These are phyloP conservation scores for Atta colombica DNA, from an alignment of 1,140 invertebrate species.

Conservation along the genomic window DNA sequence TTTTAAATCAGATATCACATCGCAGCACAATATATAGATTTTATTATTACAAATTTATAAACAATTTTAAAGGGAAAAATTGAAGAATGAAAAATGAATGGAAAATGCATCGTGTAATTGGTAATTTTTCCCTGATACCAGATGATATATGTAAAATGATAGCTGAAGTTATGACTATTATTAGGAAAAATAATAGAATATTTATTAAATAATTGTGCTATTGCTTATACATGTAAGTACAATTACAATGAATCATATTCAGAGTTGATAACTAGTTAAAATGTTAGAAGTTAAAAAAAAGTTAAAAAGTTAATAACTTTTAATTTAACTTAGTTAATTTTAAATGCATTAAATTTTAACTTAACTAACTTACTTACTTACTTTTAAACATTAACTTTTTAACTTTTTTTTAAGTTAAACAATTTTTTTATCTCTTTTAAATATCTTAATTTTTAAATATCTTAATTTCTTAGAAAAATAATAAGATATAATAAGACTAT, in stretches of 20 bases:
- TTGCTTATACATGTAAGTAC: constrained; percentile 93
- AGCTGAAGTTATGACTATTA: constrained; percentile 92
- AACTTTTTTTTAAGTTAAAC: no score
- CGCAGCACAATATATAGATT: background rate
- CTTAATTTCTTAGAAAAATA: no score
- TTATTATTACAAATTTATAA: constrained; percentile 18
- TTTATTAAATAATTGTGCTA: constrained; percentile 93
- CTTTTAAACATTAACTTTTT: no score
- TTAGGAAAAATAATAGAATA: constrained; percentile 93
- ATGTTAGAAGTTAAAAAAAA: no score
- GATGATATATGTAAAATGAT: constrained; percentile 92
- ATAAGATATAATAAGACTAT: no score
- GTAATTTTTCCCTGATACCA: constrained; percentile 94
- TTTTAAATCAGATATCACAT: background rate
- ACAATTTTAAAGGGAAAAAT: constrained; percentile 89
- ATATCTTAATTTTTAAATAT: no score
- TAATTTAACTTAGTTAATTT: no score
- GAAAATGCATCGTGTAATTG: constrained; percentile 95
- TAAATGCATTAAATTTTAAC: no score
- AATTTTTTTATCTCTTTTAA: no score
- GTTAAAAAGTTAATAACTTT: no score
- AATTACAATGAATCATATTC: background rate
- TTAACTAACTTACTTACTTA: no score
- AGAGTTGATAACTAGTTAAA: no score
- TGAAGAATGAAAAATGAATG: constrained; percentile 95